Conservation (phyloP, 2,797 vertebrate species). For the Erpetoichthys calabaricus region DNA sequence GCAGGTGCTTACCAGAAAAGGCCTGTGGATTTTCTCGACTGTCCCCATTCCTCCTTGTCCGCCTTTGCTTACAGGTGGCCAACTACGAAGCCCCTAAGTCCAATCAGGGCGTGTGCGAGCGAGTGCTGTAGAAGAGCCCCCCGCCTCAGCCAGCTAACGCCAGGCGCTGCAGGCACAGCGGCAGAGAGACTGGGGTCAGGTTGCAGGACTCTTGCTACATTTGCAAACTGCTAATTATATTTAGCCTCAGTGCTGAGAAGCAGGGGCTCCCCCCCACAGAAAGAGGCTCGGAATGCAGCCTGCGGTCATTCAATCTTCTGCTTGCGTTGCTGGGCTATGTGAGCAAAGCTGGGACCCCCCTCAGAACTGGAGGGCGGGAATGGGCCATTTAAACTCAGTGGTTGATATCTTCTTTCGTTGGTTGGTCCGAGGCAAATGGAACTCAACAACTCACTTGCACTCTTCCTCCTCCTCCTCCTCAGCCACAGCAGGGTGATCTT, state of each 20-base stretch:
- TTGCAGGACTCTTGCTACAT: slow-evolving; percentile 73
- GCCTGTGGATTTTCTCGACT: slow-evolving; percentile 51
- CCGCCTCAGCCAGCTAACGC: neutral
- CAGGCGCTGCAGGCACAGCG: neutral
- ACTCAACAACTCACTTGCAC: neutral
- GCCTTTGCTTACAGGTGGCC: slow-evolving; percentile 43
- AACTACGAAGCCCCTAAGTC: slow-evolving; percentile 36
- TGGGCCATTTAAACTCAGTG: neutral
- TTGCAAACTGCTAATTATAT: slow-evolving; percentile 67
- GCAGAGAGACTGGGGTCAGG: slow-evolving; percentile 34
- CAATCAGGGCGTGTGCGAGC: neutral
- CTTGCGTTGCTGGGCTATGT: slow-evolving; percentile 25
- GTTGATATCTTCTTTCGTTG: too few species aligned
- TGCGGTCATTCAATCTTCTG: slow-evolving; percentile 45
- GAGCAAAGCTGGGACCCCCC: neutral
- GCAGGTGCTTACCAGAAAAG: slow-evolving; percentile 47
- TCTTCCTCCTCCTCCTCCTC: neutral
- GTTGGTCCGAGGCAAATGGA: neutral
- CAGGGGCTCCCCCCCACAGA: slow-evolving; percentile 40
- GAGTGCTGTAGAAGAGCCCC: slow-evolving; percentile 5
- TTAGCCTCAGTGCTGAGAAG: slow-evolving; percentile 38
- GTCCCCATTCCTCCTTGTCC: slow-evolving; percentile 54
- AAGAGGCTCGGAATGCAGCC: slow-evolving; percentile 52
- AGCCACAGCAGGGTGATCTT: too few species aligned
- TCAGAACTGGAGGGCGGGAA: neutral